phyloP scores from a whole-genome alignment of 2,888 invertebrate genomes.

The Tineola bisselliella region DNA sequence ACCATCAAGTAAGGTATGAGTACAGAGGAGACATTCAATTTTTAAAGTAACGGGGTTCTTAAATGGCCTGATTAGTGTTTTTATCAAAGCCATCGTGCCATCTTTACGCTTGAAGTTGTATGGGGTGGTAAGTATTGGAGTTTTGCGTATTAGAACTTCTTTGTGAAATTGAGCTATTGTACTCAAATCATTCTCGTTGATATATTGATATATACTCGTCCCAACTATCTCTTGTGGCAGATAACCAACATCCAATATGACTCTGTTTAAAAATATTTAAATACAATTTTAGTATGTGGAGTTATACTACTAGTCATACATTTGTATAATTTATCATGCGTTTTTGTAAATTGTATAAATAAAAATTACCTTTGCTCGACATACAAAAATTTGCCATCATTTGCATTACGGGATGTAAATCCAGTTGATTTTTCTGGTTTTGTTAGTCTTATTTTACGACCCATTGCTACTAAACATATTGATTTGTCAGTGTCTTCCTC shows the following conservation, averaged over 20 bases:
- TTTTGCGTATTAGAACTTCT: slow-evolving; percentile 73
- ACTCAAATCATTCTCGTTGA: slow-evolving; percentile 82
- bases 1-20: background rate
- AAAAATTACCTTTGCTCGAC: slow-evolving; percentile 85
- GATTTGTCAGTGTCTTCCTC: slow-evolving; percentile 71
- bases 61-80: slow-evolving; percentile 89
- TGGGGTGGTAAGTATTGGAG: slow-evolving; percentile 72
- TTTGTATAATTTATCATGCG: background rate
- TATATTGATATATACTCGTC: slow-evolving; percentile 93
- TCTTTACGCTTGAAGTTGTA: slow-evolving; percentile 86
- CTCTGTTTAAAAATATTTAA: slow-evolving; percentile 62
- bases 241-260: slow-evolving; percentile 88
- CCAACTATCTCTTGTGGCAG: slow-evolving; percentile 93
- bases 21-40: slow-evolving; percentile 88
- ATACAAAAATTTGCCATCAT: slow-evolving; percentile 92
- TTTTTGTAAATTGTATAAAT: no score
- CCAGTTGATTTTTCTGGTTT: no score
- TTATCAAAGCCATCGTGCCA: slow-evolving; percentile 75
- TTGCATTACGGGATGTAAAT: slow-evolving; percentile 85
- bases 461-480: slow-evolving; percentile 92
- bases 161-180: slow-evolving; percentile 86
- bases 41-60: slow-evolving; percentile 96
- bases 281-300: no score
- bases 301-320: no score
- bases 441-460: no score